Percentiles rank a stretch among this genome's conserved stretches.
Evolutionary conservation across 2,888 invertebrate species (phyloP).

Genomic region (Falcaria lacertinaria): DNA sequence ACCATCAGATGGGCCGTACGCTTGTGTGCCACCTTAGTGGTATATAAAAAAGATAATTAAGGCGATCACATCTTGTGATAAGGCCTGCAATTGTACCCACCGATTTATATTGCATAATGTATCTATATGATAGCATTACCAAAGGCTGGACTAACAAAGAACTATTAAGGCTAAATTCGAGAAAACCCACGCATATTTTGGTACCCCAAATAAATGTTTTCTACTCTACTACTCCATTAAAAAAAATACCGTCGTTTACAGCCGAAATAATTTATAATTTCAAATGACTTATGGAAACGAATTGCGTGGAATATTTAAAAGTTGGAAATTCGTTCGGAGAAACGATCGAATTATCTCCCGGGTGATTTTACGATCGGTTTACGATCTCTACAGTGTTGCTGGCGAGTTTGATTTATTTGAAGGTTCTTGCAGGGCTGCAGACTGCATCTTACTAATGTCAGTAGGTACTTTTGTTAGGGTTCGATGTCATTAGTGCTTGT

Average conservation of each 20-base stretch:
- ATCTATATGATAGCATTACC: too few relatives aligned
- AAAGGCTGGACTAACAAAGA: too few relatives aligned
- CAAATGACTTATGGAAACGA: neutral
- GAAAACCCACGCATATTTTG: neutral
- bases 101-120: too few relatives aligned
- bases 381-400: conserved; percentile 42
- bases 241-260: neutral
- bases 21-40: too few relatives aligned
- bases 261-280: conserved; percentile 1
- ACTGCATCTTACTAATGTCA: neutral
- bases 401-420: conserved; percentile 21
- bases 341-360: conserved; percentile 63
- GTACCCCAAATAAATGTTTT: neutral
- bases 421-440: conserved; percentile 11
- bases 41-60: too few relatives aligned
- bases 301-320: conserved; percentile 2
- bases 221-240: neutral
- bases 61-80: too few relatives aligned
- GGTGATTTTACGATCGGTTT: conserved; percentile 47
- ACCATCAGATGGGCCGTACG: too few relatives aligned
- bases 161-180: too few relatives aligned
- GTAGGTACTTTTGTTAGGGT: too few relatives aligned
- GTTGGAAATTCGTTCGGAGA: conserved; percentile 47
- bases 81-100: too few relatives aligned
- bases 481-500: too few relatives aligned